Percentiles rank a stretch among this genome's conserved stretches.
Conservation (phyloP, 2,113 vertebrate genomes). For the Dunckerocampus dactyliophorus region DNA sequence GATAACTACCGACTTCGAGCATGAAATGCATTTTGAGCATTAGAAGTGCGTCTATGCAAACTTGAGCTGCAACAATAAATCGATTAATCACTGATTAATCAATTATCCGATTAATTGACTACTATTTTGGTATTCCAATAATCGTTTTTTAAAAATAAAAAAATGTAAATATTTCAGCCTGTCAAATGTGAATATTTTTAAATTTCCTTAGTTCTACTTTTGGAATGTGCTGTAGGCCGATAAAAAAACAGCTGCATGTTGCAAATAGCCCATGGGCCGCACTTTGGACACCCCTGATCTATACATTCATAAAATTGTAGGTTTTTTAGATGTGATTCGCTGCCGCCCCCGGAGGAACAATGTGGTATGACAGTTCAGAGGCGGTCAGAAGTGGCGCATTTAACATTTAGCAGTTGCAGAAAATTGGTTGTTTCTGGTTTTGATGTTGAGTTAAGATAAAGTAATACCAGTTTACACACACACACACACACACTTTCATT, state of each 20-base stretch:
- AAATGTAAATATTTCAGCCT: too few species aligned
- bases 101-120: too few species aligned
- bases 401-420: neutral
- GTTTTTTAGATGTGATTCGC: neutral
- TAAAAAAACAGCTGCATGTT: too few species aligned
- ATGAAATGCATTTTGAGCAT: neutral
- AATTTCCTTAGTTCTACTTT: neutral
- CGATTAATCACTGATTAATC: neutral
- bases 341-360: neutral
- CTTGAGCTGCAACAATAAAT: neutral
- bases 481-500: constrained; percentile 5
- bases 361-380: neutral
- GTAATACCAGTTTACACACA: neutral
- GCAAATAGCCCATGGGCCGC: too few species aligned
- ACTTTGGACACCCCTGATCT: too few species aligned
- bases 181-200: too few species aligned
- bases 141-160: too few species aligned
- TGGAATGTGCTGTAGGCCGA: too few species aligned
- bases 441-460: neutral
- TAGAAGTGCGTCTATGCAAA: neutral
- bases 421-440: neutral
- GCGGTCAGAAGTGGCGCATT: neutral
- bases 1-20: neutral
- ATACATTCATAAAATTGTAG: too few species aligned
- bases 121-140: too few species aligned